Conservation (phyloP, 2,888 invertebrate species). For the Coenonympha glycerion region DNA sequence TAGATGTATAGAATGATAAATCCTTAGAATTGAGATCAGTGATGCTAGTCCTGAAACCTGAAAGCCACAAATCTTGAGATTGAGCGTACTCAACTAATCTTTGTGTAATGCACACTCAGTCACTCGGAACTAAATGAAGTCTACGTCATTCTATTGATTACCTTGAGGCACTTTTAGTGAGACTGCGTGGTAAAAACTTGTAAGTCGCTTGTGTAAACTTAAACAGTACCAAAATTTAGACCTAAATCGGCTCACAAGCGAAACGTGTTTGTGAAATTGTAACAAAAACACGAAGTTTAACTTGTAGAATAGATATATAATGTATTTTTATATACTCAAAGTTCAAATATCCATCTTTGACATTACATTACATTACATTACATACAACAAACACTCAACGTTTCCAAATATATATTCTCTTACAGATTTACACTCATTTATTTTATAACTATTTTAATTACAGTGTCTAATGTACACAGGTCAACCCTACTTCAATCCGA, state of each 20-base stretch:
- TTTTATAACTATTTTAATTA: conserved; percentile 63
- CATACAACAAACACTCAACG: conserved; percentile 71
- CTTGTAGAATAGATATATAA: conserved; percentile 48
- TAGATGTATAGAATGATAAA: too few relatives aligned
- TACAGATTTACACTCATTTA: conserved; percentile 63
- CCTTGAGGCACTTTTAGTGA: conserved; percentile 46
- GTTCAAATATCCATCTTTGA: conserved; percentile 65
- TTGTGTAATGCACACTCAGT: conserved; percentile 64
- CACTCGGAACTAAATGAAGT: conserved; percentile 42
- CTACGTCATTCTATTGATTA: conserved; percentile 21
- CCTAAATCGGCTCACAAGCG: conserved; percentile 45
- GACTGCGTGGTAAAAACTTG: conserved; percentile 35
- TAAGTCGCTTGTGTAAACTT: conserved; percentile 21
- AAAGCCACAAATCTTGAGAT: conserved; percentile 72
- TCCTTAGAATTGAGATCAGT: too few relatives aligned
- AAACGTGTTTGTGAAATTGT: conserved; percentile 62
- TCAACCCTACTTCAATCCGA: conserved; percentile 65
- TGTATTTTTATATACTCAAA: conserved; percentile 45
- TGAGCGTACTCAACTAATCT: conserved; percentile 74
- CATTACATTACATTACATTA: conserved; percentile 61
- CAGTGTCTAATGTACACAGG: conserved; percentile 69
- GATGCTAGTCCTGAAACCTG: too few relatives aligned
- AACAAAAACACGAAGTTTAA: conserved; percentile 57
- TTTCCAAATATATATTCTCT: conserved; percentile 74
- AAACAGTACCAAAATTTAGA: conserved; percentile 28